phyloP scores from a whole-genome alignment of 2,888 invertebrate genomes.

The Ctena decussata region DNA sequence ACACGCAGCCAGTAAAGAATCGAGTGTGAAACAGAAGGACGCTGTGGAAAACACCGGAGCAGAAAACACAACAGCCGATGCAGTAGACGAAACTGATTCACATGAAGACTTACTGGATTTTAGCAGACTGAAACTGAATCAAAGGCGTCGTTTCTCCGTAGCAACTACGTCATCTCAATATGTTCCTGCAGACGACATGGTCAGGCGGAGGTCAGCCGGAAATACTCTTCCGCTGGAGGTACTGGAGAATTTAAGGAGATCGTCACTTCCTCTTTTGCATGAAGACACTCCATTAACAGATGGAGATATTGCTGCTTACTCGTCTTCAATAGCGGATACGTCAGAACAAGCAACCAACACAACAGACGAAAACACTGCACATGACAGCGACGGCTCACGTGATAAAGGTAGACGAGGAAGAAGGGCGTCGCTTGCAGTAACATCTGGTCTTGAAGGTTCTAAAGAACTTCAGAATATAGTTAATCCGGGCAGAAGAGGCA shows the following conservation, averaged over 20 bases:
- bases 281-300: neutral
- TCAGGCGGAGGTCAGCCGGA: constrained; percentile 16
- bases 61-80: neutral
- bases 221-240: neutral
- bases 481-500: neutral
- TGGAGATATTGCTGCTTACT: neutral
- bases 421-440: constrained; percentile 33
- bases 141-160: neutral
- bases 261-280: neutral
- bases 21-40: neutral
- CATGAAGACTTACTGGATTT: neutral
- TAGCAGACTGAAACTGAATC: neutral
- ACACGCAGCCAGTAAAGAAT: neutral
- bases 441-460: neutral
- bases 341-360: neutral
- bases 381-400: neutral
- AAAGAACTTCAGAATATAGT: neutral
- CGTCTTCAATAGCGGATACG: neutral
- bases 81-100: neutral
- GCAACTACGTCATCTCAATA: neutral
- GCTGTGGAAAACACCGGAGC: neutral
- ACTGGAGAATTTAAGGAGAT: neutral
- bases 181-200: neutral
- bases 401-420: neutral
- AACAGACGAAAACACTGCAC: neutral